These are phyloP conservation scores for Ciconia stormi DNA, from an alignment of 2,113 vertebrate species.

Conservation along the genomic window DNA sequence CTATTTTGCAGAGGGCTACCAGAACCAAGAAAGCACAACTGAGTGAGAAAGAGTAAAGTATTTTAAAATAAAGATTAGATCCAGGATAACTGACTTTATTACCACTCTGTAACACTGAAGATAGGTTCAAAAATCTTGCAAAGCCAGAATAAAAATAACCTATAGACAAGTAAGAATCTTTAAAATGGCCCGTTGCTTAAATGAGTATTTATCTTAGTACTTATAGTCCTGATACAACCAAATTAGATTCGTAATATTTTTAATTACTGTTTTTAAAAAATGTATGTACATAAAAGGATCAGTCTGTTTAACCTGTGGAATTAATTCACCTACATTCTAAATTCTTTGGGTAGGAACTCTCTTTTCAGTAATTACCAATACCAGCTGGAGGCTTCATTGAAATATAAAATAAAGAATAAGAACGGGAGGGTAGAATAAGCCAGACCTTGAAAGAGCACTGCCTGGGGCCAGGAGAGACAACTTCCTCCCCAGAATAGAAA, in stretches of 20 bases:
- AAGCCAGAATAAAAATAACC: neutral
- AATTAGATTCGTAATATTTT: neutral
- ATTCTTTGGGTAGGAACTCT: neutral
- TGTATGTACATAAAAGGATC: neutral
- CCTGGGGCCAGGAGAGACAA: neutral
- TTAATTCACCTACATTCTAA: neutral
- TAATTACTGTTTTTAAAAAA: neutral
- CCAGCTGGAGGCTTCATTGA: neutral
- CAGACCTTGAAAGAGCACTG: neutral
- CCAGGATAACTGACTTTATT: neutral
- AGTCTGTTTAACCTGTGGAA: neutral
- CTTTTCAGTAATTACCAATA: constrained; percentile 1
- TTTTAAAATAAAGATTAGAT: neutral
- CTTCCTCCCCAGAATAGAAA: neutral
- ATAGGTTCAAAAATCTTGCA: neutral
- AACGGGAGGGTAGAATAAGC: neutral
- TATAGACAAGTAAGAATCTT: neutral
- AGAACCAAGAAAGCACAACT: constrained; percentile 3
- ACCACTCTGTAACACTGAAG: neutral
- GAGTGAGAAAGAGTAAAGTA: neutral
- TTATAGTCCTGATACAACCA: neutral
- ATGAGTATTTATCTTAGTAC: neutral
- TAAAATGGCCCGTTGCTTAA: neutral
- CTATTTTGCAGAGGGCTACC: neutral
- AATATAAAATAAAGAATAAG: constrained; percentile 7